phyloP scores from a whole-genome alignment of 2,797 vertebrate genomes.

The Pseudochaenichthys georgianus region DNA sequence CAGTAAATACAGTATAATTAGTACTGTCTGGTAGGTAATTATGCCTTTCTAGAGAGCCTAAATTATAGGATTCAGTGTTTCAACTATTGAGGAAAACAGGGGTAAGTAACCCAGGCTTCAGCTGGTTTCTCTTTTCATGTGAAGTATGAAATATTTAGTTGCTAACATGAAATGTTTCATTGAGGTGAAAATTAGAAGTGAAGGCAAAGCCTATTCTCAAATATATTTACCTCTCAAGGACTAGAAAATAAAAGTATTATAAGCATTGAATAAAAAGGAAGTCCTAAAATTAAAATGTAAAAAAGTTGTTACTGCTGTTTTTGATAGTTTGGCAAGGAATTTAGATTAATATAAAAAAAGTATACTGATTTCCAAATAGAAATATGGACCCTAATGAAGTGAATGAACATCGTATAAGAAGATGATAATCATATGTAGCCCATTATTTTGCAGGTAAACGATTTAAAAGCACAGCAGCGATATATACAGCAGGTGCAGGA shows the following conservation, averaged over 20 bases:
- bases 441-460: not conserved
- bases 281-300: no score
- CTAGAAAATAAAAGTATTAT: not conserved
- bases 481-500: not conserved
- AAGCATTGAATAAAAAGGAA: not conserved
- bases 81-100: slow-evolving; percentile 52
- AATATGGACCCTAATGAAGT: not conserved
- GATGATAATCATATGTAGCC: not conserved
- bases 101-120: slow-evolving; percentile 53
- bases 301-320: not conserved
- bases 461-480: not conserved
- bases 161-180: slow-evolving; percentile 79
- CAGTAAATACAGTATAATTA: slow-evolving; percentile 54
- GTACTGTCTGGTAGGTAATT: slow-evolving; percentile 50
- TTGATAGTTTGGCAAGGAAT: slow-evolving; percentile 1
- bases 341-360: not conserved
- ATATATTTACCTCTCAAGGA: slow-evolving; percentile 21
- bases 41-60: slow-evolving; percentile 41
- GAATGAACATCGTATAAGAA: not conserved
- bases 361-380: not conserved
- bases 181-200: slow-evolving; percentile 68
- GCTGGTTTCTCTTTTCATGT: slow-evolving; percentile 57
- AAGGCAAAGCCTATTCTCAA: slow-evolving; percentile 51
- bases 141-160: slow-evolving; percentile 76
- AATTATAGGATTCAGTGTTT: slow-evolving; percentile 49